phyloP scores from a whole-genome alignment of 2,888 invertebrate genomes.

The Branchinecta sandiegonensis region DNA sequence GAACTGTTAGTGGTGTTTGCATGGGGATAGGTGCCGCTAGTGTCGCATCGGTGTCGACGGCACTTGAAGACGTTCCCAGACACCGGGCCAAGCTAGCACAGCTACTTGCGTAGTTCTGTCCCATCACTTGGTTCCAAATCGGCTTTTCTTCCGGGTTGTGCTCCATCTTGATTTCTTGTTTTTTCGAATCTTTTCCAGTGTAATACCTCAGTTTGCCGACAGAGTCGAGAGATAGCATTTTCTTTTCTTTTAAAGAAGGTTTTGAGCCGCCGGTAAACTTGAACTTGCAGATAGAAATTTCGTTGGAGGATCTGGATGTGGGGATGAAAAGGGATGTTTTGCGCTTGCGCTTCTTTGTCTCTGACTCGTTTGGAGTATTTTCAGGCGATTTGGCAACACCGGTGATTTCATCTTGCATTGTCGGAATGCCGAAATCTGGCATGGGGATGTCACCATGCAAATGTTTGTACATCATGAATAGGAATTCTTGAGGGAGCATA shows the following conservation, averaged over 20 bases:
- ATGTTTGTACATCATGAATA: slow-evolving; percentile 10
- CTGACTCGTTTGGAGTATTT: neutral
- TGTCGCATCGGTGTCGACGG: slow-evolving; percentile 1
- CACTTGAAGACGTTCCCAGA: slow-evolving; percentile 1
- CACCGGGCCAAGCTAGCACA: slow-evolving; percentile 8
- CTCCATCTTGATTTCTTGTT: neutral
- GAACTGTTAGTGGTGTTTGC: neutral
- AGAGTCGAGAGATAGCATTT: slow-evolving; percentile 76
- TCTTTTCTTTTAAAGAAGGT: slow-evolving; percentile 75
- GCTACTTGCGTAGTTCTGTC: neutral
- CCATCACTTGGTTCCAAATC: slow-evolving; percentile 12
- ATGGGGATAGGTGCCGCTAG: neutral
- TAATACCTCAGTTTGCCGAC: slow-evolving; percentile 77
- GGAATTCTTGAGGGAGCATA: slow-evolving; percentile 7
- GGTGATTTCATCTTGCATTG: too few species aligned
- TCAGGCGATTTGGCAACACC: neutral
- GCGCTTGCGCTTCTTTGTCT: slow-evolving; percentile 14
- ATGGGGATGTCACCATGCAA: neutral
- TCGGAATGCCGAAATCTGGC: too few species aligned
- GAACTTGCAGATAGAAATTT: slow-evolving; percentile 77
- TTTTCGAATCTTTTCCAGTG: slow-evolving; percentile 25
- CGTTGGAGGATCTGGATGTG: slow-evolving; percentile 54
- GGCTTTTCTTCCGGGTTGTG: neutral
- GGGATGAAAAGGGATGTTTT: slow-evolving; percentile 56
- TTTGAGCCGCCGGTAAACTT: slow-evolving; percentile 84